Percentiles rank a stretch among this genome's conserved stretches.
phyloP scores from a whole-genome alignment of 2,888 invertebrate genomes.

The Drosophila fulvimacula region DNA sequence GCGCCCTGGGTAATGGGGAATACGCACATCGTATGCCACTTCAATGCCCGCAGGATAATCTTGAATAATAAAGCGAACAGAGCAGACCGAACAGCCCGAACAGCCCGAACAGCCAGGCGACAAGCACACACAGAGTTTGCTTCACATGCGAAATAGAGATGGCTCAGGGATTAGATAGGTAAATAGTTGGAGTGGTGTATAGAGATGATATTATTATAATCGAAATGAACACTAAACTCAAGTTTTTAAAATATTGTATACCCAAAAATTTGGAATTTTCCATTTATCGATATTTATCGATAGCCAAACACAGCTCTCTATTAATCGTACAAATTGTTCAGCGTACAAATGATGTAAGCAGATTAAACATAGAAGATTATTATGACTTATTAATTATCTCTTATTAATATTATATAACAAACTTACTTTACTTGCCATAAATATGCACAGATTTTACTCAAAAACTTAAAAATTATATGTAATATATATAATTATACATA shows the following conservation, averaged over 20 bases:
- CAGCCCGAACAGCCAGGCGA: slow-evolving; percentile 37
- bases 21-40: slow-evolving; percentile 59
- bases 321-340: too few species aligned
- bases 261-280: neutral
- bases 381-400: too few species aligned
- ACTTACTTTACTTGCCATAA: too few species aligned
- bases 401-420: too few species aligned
- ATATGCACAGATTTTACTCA: too few species aligned
- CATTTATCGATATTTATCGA: neutral
- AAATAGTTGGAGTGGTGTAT: neutral
- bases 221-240: too few species aligned
- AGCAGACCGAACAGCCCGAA: neutral
- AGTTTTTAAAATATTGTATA: too few species aligned
- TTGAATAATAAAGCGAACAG: slow-evolving; percentile 74
- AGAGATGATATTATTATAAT: neutral
- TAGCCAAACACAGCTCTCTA: too few species aligned
- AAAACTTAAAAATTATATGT: too few species aligned
- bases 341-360: too few species aligned
- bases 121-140: slow-evolving; percentile 28
- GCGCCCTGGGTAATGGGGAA: slow-evolving; percentile 31
- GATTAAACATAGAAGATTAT: too few species aligned
- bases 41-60: slow-evolving; percentile 79
- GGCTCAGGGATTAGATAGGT: slow-evolving; percentile 4
- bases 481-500: too few species aligned
- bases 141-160: slow-evolving; percentile 20